These are phyloP conservation scores for Melanogrammus aeglefinus DNA, from an alignment of 2,797 vertebrate genomes.

Conservation along the genomic window DNA sequence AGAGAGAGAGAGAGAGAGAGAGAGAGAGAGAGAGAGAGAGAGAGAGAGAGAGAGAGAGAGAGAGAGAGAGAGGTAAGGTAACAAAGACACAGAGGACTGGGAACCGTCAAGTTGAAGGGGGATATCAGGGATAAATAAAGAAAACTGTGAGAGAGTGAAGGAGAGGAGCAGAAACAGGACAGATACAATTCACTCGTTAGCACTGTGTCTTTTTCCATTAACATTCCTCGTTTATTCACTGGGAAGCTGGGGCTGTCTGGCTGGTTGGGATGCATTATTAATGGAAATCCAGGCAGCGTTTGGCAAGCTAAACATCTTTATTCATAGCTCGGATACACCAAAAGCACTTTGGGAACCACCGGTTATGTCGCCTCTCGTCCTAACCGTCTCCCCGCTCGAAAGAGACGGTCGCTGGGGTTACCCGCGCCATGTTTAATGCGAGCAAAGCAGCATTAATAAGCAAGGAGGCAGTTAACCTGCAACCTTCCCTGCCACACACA, in stretches of 20 bases:
- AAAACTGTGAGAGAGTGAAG: neutral
- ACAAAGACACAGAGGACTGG: neutral
- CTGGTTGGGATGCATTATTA: slow-evolving; percentile 59
- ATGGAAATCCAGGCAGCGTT: slow-evolving; percentile 54
- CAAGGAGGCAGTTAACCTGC: slow-evolving; percentile 1
- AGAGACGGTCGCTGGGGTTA: slow-evolving; percentile 22
- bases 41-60: neutral
- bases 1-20: neutral
- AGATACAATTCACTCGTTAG: neutral
- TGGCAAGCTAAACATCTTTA: slow-evolving; percentile 62
- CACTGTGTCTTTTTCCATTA: neutral
- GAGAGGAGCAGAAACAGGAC: neutral
- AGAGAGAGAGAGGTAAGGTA: neutral
- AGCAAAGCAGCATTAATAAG: neutral
- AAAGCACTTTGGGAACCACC: slow-evolving; percentile 36
- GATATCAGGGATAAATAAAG: neutral
- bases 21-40: neutral
- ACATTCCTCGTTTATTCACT: slow-evolving; percentile 41
- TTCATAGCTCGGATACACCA: slow-evolving; percentile 52
- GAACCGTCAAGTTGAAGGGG: neutral
- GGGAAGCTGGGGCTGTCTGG: slow-evolving; percentile 20
- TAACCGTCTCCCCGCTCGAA: neutral
- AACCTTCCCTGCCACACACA: slow-evolving; percentile 7
- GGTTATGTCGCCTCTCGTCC: slow-evolving; percentile 23
- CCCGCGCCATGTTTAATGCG: neutral